phyloP scores from a whole-genome alignment of 2,888 invertebrate genomes.

The Watsonalla cultraria region DNA sequence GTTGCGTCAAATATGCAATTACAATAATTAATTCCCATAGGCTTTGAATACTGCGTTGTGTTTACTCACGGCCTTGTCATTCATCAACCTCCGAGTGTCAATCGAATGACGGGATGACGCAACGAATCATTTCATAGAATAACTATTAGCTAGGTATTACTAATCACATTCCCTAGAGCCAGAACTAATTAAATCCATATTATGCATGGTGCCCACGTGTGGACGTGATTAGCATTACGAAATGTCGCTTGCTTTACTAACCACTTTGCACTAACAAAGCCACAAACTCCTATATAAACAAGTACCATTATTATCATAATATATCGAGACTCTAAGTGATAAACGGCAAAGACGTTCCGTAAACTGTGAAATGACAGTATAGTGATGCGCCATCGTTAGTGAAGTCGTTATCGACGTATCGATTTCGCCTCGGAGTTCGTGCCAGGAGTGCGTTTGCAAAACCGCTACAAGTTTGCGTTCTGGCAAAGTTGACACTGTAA shows the following conservation, averaged over 20 bases:
- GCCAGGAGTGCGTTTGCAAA: constrained; percentile 99
- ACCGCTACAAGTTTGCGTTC: constrained; percentile 73
- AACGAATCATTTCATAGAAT: constrained; percentile 29
- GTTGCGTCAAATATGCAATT: not conserved
- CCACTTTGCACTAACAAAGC: constrained; percentile 18
- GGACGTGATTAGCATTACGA: constrained; percentile 1
- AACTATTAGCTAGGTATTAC: constrained; percentile 24
- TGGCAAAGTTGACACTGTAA: constrained; percentile 88
- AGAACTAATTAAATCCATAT: constrained; percentile 18
- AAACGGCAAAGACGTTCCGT: constrained; percentile 61
- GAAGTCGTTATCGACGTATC: constrained; percentile 55
- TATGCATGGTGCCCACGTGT: constrained; percentile 17
- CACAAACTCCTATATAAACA: constrained; percentile 15
- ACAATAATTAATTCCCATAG: not conserved
- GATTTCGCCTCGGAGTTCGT: constrained; percentile 89
- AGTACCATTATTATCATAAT: constrained; percentile 20
- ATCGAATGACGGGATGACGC: constrained; percentile 35
- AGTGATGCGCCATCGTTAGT: constrained; percentile 53
- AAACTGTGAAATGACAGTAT: constrained; percentile 51
- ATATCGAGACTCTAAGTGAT: constrained; percentile 39
- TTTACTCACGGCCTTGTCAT: constrained; percentile 26
- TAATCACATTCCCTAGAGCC: constrained; percentile 2
- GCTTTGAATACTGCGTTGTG: constrained; percentile 8
- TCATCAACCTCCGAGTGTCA: constrained; percentile 33
- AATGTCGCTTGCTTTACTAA: constrained; percentile 24